Evolutionary conservation across 2,113 vertebrate species (phyloP), one percentile per base, ranked within the genome.

Genomic region (Gasterosteus aculeatus): DNA sequence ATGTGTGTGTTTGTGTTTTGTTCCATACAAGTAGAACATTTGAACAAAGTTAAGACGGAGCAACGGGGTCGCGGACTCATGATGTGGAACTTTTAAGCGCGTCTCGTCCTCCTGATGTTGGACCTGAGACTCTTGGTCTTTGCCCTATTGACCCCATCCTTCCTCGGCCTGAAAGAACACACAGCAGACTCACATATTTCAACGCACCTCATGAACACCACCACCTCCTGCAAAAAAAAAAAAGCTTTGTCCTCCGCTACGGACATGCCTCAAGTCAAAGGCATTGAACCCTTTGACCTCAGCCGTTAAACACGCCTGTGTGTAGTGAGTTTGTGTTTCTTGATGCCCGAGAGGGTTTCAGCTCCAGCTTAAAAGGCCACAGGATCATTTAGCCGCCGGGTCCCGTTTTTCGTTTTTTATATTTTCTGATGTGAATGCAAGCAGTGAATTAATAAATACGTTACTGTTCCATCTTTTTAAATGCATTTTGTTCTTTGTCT

Each of bases 81-180:
- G 15, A 63, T 60, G 69, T 75, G 2, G 76, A 67, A 68, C 35
- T 7, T 18, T 72, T 0, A 57, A 78, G 72, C 1, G 15, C 75
- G 65, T 19, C 39, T 73, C 49, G 49, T 57, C 54, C 15, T 72
- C 69, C 51, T 74, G 47, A 76, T 69, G 56, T 65, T 54, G 78
- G 83, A 80, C 70, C 53, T 60, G 16, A 29, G 60, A 65, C 65
- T 33, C 10, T 39, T 72, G 72, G 4, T 69, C 60, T 70, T 61
- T 85, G 70, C 81, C 82, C 68, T 70, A 53, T 41, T 80, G 69
- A 76, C 62, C 69, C 73, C 47, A 58, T 60, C 70, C 63, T 60
- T 26, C 19, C 26, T 69, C 53, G 4, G 38, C 68, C 62, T 66
- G 4, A 42, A 80, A 39, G 41, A 69, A 73, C 75, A 19, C 26